Conservation (phyloP, 2,113 vertebrate species). For the Pygoscelis antarcticus region DNA sequence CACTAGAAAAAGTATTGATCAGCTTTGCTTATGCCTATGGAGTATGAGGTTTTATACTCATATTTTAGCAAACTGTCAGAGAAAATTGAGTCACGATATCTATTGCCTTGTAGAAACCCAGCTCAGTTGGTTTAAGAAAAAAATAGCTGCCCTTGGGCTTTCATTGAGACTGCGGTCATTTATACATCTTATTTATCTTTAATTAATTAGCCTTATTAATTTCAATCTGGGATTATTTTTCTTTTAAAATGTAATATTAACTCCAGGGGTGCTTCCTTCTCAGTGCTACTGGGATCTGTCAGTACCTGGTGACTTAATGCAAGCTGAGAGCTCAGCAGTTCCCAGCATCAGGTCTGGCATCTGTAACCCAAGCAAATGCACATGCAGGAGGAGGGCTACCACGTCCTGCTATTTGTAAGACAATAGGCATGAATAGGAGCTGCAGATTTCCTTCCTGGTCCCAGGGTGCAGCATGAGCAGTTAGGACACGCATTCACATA, state of each 20-base stretch:
- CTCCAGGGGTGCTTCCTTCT: background rate
- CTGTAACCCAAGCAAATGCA: background rate
- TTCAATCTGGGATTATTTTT: background rate
- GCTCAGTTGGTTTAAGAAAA: background rate
- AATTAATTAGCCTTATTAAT: background rate
- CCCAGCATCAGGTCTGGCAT: background rate
- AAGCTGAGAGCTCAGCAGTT: background rate
- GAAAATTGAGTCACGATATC: background rate
- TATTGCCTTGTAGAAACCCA: background rate
- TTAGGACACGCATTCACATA: background rate
- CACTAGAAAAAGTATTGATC: background rate
- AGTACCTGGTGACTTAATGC: background rate
- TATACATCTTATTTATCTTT: background rate
- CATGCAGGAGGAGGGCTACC: background rate
- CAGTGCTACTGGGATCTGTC: background rate
- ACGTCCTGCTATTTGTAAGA: background rate
- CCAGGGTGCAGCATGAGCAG: background rate
- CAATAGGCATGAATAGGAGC: background rate
- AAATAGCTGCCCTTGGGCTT: background rate
- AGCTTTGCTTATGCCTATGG: background rate
- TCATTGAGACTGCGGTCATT: background rate
- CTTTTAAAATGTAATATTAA: background rate
- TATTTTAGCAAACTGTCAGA: background rate
- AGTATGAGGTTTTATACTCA: background rate
- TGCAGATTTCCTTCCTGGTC: background rate